Base-by-base conservation (phyloP, 2,797 vertebrate species). In the Coregonus suidteri region DNA sequence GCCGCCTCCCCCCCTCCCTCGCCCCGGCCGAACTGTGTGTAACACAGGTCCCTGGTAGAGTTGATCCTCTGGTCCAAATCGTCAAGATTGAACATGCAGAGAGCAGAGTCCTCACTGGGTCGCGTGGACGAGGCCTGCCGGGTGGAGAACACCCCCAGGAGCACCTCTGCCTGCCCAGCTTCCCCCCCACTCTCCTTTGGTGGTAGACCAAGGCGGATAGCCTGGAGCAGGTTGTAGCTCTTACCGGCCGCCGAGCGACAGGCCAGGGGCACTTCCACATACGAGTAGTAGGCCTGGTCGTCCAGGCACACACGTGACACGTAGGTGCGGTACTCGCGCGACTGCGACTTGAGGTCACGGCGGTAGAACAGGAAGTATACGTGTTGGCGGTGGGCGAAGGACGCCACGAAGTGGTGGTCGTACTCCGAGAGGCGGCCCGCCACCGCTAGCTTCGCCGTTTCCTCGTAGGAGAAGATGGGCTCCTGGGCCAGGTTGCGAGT, bases 351-450 rank as follows among this genome's bases (percentile, higher is more conserved):
- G 2, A 99, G 93, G 88, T 99, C 98, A 18, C 98, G 93, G 0
- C 98, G 94, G 85, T 98, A 96, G 89, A 99, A 99, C 0, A 99
- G 91, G 90, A 99, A 99, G 92, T 99, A 99, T 53, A 98, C 96
- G 0, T 95, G 96, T 0, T 95, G 91, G 7, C 91, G 94, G 0
- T 92, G 96, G 4, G 94, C 93, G 1, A 99, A 99, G 0, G 97
- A 95, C 0, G 96, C 93, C 52, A 99, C 95, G 18, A 99, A 99
- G 84, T 99, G 96, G 84, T 99, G 98, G 94, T 97, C 97, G 4
- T 99, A 99, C 83, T 99, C 98, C 0, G 98, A 97, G 9, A 99
- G 97, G 4, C 97, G 95, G n/a, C 97, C 97, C 0, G 94, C 95
- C 76, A 99, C 98, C 0, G 97, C 97, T 76, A 99, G 82, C 86